These are phyloP conservation scores for Cyprinella venusta DNA, from an alignment of 2,797 vertebrate genomes.

Conservation along the genomic window DNA sequence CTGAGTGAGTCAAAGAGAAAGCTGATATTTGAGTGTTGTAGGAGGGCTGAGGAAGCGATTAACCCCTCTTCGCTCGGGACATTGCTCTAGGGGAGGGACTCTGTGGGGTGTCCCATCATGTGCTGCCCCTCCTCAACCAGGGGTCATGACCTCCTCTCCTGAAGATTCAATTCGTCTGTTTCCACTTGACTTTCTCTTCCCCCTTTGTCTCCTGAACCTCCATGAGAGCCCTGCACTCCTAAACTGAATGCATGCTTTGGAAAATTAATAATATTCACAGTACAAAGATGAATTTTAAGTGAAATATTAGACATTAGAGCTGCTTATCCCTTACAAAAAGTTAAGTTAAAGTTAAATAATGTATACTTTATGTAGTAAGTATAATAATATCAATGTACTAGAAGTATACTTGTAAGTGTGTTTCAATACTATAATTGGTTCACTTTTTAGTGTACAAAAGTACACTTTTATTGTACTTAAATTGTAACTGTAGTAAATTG, in stretches of 20 bases:
- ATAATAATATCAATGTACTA: no score
- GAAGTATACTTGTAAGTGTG: no score
- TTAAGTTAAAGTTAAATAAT: no score
- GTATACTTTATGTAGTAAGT: no score
- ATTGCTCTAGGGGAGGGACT: conserved; percentile 59
- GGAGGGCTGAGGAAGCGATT: conserved; percentile 37
- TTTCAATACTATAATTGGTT: no score
- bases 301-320: background rate
- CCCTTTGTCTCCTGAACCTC: conserved; percentile 35
- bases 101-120: conserved; percentile 67
- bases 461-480: no score
- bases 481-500: no score
- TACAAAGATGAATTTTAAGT: no score
- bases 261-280: no score
- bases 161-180: conserved; percentile 77
- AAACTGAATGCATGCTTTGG: background rate
- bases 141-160: conserved; percentile 74
- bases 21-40: conserved; percentile 55
- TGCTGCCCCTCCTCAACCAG: conserved; percentile 70
- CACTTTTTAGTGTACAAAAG: no score
- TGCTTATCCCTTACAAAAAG: background rate
- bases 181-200: conserved; percentile 54
- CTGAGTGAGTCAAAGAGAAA: conserved; percentile 45
- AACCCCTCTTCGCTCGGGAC: conserved; percentile 47
- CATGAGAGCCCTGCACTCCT: conserved; percentile 15